A percentile compares a stretch with the other conserved stretches of the same genome.
phyloP scores from a whole-genome alignment of 2,888 invertebrate species.

The Phengaris arion region DNA sequence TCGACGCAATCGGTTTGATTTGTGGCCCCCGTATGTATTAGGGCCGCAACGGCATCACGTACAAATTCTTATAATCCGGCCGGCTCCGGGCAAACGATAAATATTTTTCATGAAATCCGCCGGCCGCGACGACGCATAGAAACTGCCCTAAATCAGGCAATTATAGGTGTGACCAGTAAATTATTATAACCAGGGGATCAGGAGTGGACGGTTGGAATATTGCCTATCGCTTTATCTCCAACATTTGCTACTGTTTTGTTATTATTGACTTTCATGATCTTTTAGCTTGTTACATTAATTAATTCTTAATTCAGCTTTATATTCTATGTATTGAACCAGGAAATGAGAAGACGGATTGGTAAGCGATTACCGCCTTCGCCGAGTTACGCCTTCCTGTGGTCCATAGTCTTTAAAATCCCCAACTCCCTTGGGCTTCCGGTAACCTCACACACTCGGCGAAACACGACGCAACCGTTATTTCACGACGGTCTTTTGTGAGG shows the following conservation, averaged over 20 bases:
- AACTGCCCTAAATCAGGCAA: constrained; percentile 76
- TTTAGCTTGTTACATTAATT: background rate
- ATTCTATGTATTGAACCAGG: too few relatives aligned
- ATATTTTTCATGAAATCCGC: constrained; percentile 76
- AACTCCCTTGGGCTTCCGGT: too few relatives aligned
- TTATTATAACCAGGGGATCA: constrained; percentile 71
- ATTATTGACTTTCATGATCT: constrained; percentile 10
- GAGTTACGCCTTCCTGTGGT: too few relatives aligned
- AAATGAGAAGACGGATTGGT: too few relatives aligned
- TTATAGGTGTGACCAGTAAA: constrained; percentile 74
- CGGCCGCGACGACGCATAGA: constrained; percentile 66
- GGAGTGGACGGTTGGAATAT: constrained; percentile 44
- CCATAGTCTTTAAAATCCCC: too few relatives aligned
- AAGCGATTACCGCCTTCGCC: too few relatives aligned
- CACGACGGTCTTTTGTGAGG: too few relatives aligned
- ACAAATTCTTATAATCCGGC: constrained; percentile 74
- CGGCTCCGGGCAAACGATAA: constrained; percentile 62
- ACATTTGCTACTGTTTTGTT: background rate
- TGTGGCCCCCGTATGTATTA: constrained; percentile 35
- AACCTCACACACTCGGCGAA: too few relatives aligned
- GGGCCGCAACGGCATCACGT: constrained; percentile 57
- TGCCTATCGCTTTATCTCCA: constrained; percentile 35
- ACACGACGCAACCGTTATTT: too few relatives aligned
- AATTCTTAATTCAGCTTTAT: too few relatives aligned
- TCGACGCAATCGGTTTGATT: constrained; percentile 38